Base-by-base conservation (phyloP, 2,113 vertebrate species). In the Callipepla californica region DNA sequence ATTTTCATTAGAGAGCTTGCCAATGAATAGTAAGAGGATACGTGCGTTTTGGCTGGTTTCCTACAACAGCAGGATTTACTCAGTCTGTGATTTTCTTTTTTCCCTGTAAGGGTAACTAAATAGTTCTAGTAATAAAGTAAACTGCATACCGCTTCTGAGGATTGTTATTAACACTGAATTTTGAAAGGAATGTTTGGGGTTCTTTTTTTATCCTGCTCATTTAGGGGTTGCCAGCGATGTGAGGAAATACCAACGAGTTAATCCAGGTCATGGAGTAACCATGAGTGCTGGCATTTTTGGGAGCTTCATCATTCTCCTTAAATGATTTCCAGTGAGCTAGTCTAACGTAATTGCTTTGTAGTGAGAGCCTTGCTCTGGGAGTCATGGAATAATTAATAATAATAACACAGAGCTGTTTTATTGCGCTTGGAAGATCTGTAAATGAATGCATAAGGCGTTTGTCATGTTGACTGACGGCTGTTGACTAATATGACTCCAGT, bases 261-360 rank as follows among this genome's bases (percentile, higher is more conserved):
- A 93, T 93, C 87, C 45, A 82, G 80, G 90, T 86, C 66, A 75
- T 95, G 85, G 59, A 77, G 74, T 93, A 89, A 94, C 59, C 55
- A 87, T 28, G 72, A 72, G 63, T 86, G 51, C 87, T 85, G 87
- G 42, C 91, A 91, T 94, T 95, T 93, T 90, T 87, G 83, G 28
- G 63, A 93, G 72, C 90, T 96, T 79, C 81, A 78, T 96, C 93
- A 93, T 61, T 59, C 42, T 73, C 30, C 55, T 45, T 78, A 76
- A 75, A 70, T 85, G 42, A 91, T 94, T 93, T 77, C 38, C 42
- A 85, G 44, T 82, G 75, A 85, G 69, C 20, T 81, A 63, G 65
- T 48, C 70, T 79, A 45, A 80, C 62, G 87, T 85, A 85, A 91
- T 88, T 91, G 91, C 85, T 68, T 84, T 90, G 55, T 61, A 42